Evolutionary conservation across 2,888 invertebrate species (phyloP), one percentile per base, ranked within the genome.

Genomic region (Mythimna lalbum): DNA sequence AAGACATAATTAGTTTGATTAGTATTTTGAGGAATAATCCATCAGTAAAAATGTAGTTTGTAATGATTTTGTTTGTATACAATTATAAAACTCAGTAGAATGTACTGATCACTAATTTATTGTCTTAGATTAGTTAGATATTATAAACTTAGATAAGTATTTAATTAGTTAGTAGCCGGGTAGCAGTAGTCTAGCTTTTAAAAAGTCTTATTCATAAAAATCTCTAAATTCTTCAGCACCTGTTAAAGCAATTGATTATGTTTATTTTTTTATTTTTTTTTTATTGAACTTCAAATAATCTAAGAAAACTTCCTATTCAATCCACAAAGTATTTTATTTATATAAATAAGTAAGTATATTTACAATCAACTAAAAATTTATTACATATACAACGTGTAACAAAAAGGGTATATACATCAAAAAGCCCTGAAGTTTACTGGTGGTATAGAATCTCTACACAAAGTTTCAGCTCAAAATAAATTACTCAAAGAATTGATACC

Each of bases 101-200:
- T 62, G 31, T 50, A 52, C 6, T 52, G 12, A n/a, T 6, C 9
- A 66, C 7, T 23, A 39, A 75, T 43, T 23, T 21, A n/a, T n/a
- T 64, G 6, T 49, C 49, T 0, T 49, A 57, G 23, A 12, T 67
- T 39, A 27, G 60, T 76, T 76, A 60, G 27, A 3, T 36, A 62
- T 23, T 4, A n/a, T 33, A 9, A 27, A 47, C 9, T 50, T 63
- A 43, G 21, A 33, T 39, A 23, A 62, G 36, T 62, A 61, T 19
- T 53, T 65, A 72, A 47, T 55, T 63, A 69, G 63, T 56, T 62
- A 62, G 49, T 7, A 47, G 14, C 19, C 14, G 14, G 1, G 49
- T 76, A 69, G 47, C 14, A 0, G 17, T 59, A 50, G 63, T 33
- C 4, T 33, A 39, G 7, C 50, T 49, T 49, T 53, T 6, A 17